phyloP scores from a whole-genome alignment of 2,888 invertebrate species.

The Euzophera pinguis region DNA sequence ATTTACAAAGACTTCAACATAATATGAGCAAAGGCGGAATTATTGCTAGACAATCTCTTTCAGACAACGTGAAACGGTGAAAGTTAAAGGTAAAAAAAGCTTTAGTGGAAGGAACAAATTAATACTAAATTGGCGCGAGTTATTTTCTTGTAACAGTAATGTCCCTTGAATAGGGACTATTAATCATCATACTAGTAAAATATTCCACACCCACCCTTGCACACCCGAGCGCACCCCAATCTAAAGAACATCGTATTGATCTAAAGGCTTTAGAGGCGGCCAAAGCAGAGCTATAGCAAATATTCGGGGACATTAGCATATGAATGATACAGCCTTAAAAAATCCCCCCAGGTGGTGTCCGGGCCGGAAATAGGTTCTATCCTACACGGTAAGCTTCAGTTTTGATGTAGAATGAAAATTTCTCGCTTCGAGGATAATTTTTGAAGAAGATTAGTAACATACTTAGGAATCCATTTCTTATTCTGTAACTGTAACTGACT shows the following conservation, averaged over 20 bases:
- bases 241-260: slow-evolving; percentile 7
- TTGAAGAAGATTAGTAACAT: too few species aligned
- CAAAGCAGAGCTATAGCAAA: slow-evolving; percentile 30
- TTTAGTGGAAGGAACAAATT: too few species aligned
- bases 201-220: not conserved
- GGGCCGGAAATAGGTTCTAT: slow-evolving; percentile 59
- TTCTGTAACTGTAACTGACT: too few species aligned
- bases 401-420: slow-evolving; percentile 29
- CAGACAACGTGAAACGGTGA: too few species aligned
- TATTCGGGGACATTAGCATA: slow-evolving; percentile 65
- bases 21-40: too few species aligned
- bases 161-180: not conserved
- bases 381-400: slow-evolving; percentile 30
- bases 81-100: too few species aligned
- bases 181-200: slow-evolving; percentile 1
- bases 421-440: slow-evolving; percentile 12
- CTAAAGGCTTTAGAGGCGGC: not conserved
- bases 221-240: slow-evolving; percentile 4
- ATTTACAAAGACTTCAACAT: too few species aligned
- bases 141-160: not conserved
- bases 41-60: too few species aligned
- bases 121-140: too few species aligned
- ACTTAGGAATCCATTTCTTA: too few species aligned
- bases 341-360: slow-evolving; percentile 60
- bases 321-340: slow-evolving; percentile 66